Base-by-base conservation (phyloP, 2,888 invertebrate genomes). In the Thelaira solivaga region DNA sequence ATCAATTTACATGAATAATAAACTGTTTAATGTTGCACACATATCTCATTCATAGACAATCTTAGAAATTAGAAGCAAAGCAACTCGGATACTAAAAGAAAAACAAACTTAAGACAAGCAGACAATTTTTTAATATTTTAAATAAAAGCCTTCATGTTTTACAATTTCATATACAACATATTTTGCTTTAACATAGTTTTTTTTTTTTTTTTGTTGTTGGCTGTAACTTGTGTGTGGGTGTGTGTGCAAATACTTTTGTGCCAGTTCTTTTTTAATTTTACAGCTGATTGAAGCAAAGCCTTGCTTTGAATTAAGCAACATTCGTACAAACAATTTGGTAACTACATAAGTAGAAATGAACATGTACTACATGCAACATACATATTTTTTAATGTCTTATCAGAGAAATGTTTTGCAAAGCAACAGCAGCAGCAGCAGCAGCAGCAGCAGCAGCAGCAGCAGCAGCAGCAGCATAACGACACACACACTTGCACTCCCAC, bases 251-350 rank as follows among this genome's bases (percentile, higher is more conserved):
- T 62, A 61, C 39, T 45, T 75, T 36, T 72, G 61, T 75, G 53
- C 74, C 67, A 75, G 53, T 74, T 73, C 49, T 41, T 20, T 24
- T 41, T 39, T 16, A 51, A 47, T 59, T 61, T 74, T 68, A 61
- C 67, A 75, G 53, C 67, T 75, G 74, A 68, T 75, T 75, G 55
- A 75, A 75, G 74, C 67, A 41, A 29, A 36, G 74, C 53, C 36
- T 75, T 18, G 36, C 29, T 45, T 26, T 36, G 47, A 36, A 55
- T 31, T 29, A 64, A 36, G 22, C 13, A 26, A 71, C 31, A 13
- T 16, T 36, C 8, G 2, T 4, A 18, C 13, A 53, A 11, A 34
- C 22, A 22, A 13, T 20, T 16, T 18, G 1, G 22, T 47, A 47
- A 34, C n/a, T 4, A 18, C 1, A 39, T n/a, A n/a, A n/a, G n/a